Conservation (phyloP, 2,797 vertebrate genomes). For the Platyrinchus mystaceus region DNA sequence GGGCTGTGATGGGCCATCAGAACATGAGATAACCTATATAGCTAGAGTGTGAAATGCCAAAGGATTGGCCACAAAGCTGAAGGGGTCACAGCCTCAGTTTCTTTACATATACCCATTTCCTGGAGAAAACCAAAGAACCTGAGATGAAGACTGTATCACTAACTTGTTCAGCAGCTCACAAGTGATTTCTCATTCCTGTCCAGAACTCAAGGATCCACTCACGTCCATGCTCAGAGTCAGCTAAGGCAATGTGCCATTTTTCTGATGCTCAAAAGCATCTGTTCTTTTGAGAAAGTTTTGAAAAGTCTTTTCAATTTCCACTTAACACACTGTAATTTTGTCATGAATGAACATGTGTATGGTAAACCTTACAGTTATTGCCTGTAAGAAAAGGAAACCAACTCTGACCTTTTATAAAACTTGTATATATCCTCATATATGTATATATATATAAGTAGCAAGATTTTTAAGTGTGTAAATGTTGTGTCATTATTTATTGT, state of each 20-base stretch:
- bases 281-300: no score
- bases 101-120: not conserved
- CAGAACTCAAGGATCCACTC: not conserved
- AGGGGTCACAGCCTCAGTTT: not conserved
- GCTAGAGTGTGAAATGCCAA: not conserved
- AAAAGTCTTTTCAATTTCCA: not conserved
- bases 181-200: not conserved
- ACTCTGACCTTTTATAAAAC: not conserved
- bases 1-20: not conserved
- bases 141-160: not conserved
- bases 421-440: not conserved
- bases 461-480: not conserved
- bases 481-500: not conserved
- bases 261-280: not conserved
- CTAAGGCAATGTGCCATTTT: not conserved
- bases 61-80: not conserved
- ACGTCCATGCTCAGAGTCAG: not conserved
- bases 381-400: not conserved
- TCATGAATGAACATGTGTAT: not conserved
- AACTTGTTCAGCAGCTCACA: not conserved
- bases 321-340: not conserved
- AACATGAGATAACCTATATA: not conserved
- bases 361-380: not conserved
- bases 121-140: not conserved
- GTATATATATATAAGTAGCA: not conserved